Conservation (phyloP, 2,113 vertebrate species). For the Thymallus thymallus region DNA sequence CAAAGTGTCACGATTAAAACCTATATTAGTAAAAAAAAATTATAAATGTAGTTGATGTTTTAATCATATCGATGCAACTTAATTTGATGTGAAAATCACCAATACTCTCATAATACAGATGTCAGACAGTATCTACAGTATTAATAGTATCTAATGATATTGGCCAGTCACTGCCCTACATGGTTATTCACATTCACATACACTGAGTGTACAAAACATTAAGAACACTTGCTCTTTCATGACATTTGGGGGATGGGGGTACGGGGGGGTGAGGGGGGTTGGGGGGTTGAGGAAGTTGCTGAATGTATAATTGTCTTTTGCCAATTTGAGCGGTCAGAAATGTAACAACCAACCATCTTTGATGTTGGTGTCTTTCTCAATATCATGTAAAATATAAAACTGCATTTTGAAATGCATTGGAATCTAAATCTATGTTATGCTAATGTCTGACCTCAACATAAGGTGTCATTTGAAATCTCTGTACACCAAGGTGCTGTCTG, state of each 20-base stretch:
- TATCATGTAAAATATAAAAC: not conserved
- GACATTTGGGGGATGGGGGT: too few species aligned
- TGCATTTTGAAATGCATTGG: conserved; percentile 9
- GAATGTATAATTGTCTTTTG: not conserved
- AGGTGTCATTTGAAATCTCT: not conserved
- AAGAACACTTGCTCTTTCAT: too few species aligned
- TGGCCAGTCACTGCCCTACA: not conserved
- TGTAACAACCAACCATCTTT: conserved; percentile 8
- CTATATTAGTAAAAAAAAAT: too few species aligned
- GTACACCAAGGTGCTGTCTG: not conserved
- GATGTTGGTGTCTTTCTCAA: conserved; percentile 3
- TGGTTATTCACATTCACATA: not conserved
- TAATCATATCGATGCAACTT: not conserved
- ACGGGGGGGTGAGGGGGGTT: too few species aligned
- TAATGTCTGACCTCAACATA: conserved; percentile 13
- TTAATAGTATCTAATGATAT: not conserved
- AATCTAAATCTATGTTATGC: conserved; percentile 19
- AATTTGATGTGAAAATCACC: not conserved
- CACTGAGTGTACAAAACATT: too few species aligned
- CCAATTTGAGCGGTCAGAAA: conserved; percentile 1
- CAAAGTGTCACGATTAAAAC: too few species aligned
- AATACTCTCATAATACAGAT: not conserved
- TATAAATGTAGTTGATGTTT: too few species aligned
- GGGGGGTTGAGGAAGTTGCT: not conserved
- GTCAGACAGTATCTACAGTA: not conserved